A percentile compares a stretch with the other conserved stretches of the same genome.
Evolutionary conservation across 2,888 invertebrate genomes (phyloP).

Genomic region (Bedellia somnulentella): DNA sequence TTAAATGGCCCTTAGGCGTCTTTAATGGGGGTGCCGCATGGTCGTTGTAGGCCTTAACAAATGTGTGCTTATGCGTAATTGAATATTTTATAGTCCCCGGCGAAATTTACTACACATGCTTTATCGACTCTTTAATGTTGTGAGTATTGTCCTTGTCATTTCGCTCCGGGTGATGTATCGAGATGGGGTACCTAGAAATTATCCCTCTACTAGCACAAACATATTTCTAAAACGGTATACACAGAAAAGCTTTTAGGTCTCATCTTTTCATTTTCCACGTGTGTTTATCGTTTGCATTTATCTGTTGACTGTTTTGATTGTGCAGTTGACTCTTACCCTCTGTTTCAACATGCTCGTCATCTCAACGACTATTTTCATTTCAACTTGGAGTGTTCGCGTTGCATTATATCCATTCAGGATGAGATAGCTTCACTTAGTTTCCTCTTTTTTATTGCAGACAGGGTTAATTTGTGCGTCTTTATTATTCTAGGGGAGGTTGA

Average conservation of each 20-base stretch:
- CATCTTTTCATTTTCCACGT: slow-evolving; percentile 43
- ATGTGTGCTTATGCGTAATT: slow-evolving; percentile 61
- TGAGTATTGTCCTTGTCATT: slow-evolving; percentile 15
- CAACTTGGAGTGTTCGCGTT: slow-evolving; percentile 42
- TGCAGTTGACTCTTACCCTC: slow-evolving; percentile 56
- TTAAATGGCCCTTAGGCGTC: slow-evolving; percentile 62
- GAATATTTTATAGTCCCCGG: slow-evolving; percentile 55
- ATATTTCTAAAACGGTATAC: slow-evolving; percentile 26
- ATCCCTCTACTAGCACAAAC: no score
- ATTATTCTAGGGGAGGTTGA: slow-evolving; percentile 35
- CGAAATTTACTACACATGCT: slow-evolving; percentile 40
- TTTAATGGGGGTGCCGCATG: slow-evolving; percentile 62
- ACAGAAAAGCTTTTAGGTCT: slow-evolving; percentile 27
- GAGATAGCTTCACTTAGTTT: slow-evolving; percentile 61
- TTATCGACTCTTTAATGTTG: slow-evolving; percentile 52
- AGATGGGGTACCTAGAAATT: no score
- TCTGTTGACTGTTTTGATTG: slow-evolving; percentile 62
- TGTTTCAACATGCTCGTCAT: slow-evolving; percentile 44
- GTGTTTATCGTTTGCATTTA: slow-evolving; percentile 59
- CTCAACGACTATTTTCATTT: slow-evolving; percentile 54
- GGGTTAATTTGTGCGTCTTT: slow-evolving; percentile 59
- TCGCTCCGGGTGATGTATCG: no score
- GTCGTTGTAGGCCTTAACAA: slow-evolving; percentile 58
- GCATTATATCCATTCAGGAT: slow-evolving; percentile 52
- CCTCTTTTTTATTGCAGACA: slow-evolving; percentile 49